Evolutionary conservation across 1,140 invertebrate species (phyloP).

Genomic region (Uloborus diversus): DNA sequence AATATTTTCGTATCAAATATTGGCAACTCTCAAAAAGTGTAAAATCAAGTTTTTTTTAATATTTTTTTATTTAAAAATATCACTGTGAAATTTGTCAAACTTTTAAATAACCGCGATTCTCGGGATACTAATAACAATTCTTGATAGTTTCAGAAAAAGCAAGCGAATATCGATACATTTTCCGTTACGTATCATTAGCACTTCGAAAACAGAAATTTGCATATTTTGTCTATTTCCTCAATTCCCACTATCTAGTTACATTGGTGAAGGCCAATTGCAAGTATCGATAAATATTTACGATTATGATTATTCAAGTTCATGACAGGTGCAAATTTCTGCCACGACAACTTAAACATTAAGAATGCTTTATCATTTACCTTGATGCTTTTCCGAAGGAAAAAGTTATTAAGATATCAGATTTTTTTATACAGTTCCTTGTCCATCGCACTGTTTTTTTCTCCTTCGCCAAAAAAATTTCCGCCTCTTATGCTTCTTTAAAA

Average conservation of each 20-base stretch:
- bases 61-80: too few relatives aligned
- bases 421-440: constrained; percentile 44
- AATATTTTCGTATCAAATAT: not conserved
- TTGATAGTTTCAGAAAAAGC: too few relatives aligned
- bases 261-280: not conserved
- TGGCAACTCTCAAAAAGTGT: not conserved
- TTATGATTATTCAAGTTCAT: constrained; percentile 28
- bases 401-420: constrained; percentile 51
- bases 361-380: constrained; percentile 15
- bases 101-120: too few relatives aligned
- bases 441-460: constrained; percentile 8
- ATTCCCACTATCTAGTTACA: not conserved
- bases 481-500: not conserved
- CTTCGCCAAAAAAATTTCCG: constrained; percentile 10
- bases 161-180: too few relatives aligned
- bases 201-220: not conserved
- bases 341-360: too few relatives aligned
- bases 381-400: constrained; percentile 40
- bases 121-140: too few relatives aligned
- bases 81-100: too few relatives aligned
- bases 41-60: too few relatives aligned
- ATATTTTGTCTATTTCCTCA: not conserved
- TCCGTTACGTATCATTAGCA: too few relatives aligned
- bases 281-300: constrained; percentile 54
- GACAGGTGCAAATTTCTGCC: constrained; percentile 47